Conservation (phyloP, 2,797 vertebrate species). For the Apogon hyalosoma region DNA sequence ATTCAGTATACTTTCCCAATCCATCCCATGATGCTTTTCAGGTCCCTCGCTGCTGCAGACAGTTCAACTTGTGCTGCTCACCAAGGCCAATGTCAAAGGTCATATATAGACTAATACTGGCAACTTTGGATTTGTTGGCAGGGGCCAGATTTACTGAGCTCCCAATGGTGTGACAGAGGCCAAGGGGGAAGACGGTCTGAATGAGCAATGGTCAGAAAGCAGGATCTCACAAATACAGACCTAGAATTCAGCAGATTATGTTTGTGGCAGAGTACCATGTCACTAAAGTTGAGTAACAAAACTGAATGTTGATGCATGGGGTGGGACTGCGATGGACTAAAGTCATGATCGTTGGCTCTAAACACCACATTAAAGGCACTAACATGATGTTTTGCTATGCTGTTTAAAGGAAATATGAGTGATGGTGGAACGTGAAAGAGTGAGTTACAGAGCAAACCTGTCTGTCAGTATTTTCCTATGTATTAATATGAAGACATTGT, state of each 20-base stretch:
- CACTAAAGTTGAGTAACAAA: conserved; percentile 33
- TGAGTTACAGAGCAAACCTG: conserved; percentile 27
- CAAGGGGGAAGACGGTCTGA: conserved; percentile 80
- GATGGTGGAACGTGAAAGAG: conserved; percentile 52
- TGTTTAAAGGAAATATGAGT: conserved; percentile 52
- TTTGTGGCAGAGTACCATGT: conserved; percentile 47
- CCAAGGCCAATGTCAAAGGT: conserved; percentile 99
- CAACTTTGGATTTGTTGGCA: conserved; percentile 75
- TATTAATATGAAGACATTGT: conserved; percentile 46
- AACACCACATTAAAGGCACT: conserved; percentile 36
- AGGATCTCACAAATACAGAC: conserved; percentile 48
- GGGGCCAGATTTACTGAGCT: conserved; percentile 80
- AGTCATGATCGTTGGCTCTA: conserved; percentile 36
- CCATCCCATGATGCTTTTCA: conserved; percentile 99
- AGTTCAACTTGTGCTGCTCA: conserved; percentile 99
- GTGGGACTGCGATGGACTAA: conserved; percentile 46
- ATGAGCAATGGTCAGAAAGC: conserved; percentile 85
- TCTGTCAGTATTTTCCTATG: conserved; percentile 48
- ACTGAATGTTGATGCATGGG: conserved; percentile 55
- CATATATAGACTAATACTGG: conserved; percentile 89
- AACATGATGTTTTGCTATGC: conserved; percentile 38
- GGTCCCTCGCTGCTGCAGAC: conserved; percentile 99
- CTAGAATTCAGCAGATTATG: conserved; percentile 53
- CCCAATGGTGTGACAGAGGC: conserved; percentile 77
- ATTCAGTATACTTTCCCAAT: conserved; percentile 99